Base-by-base conservation (phyloP, 2,888 invertebrate genomes). In the Ypsolopha scabrella region DNA sequence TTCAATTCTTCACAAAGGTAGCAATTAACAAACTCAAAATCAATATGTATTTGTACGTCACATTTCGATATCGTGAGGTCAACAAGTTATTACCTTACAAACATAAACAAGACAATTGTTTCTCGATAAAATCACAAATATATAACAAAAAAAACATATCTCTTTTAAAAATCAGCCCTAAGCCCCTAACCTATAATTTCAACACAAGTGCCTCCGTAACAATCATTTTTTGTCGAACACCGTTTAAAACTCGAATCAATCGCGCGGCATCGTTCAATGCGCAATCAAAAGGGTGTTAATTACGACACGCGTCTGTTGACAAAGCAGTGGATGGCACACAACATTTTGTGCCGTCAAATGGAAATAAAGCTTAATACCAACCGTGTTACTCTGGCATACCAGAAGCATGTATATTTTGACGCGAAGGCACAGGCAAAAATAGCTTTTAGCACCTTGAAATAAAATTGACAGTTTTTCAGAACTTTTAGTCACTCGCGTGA, bases 351-450 rank as follows among this genome's bases (percentile, higher is more conserved):
- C 11, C 41, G 7, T 43, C 41, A 50, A 50, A 50, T 24, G 24
- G 10, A 33, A 11, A 39, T 33, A 55, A 54, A 52, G 58, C 51
- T 57, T 58, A 60, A 65, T 65, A 66, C 67, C 75, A 78, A 75
- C 73, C 64, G 63, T 60, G 61, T 70, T 66, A 66, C 66, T 71
- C 68, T 72, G 72, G 65, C 80, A 82, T 82, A 80, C 82, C 70
- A 57, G 64, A 59, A 58, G 67, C 72, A 64, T 82, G 83, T 48
- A 48, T 11, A n/a, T 35, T 45, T 9, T 38, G 39, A 2, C 1
- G 1, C 9, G 24, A 4, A 3, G 24, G 24, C 2, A 4, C 24
- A 24, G 4, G 24, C 24, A 24, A 24, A 24, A 24, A 24, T 24
- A 24, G 4, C 24, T 24, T 24, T 24, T 24, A 24, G 2, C 24